These are phyloP conservation scores for Crematogaster levior DNA, from an alignment of 2,888 invertebrate genomes.

Conservation along the genomic window DNA sequence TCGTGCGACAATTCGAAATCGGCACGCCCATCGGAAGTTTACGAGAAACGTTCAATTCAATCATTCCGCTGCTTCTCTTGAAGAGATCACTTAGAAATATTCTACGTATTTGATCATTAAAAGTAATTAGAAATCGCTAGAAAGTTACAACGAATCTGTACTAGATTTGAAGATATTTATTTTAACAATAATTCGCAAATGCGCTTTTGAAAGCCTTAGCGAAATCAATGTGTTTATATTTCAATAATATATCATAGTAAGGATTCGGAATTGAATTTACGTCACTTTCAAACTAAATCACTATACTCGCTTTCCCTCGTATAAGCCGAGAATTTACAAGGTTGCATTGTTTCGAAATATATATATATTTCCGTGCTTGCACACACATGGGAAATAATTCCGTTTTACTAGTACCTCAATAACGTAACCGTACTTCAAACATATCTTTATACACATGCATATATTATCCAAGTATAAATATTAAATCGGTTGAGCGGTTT, in stretches of 20 bases:
- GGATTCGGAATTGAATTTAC: neutral
- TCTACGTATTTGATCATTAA: neutral
- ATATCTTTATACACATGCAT: slow-evolving; percentile 56
- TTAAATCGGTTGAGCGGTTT: slow-evolving; percentile 65
- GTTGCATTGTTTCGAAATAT: slow-evolving; percentile 15
- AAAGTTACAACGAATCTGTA: neutral
- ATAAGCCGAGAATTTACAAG: slow-evolving; percentile 28
- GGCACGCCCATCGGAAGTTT: slow-evolving; percentile 26
- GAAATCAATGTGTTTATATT: neutral
- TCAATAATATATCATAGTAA: neutral
- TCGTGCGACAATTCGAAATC: slow-evolving; percentile 21
- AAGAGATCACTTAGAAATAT: slow-evolving; percentile 41
- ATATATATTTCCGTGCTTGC: slow-evolving; percentile 29
- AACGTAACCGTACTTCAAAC: slow-evolving; percentile 57
- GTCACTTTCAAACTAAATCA: slow-evolving; percentile 10
- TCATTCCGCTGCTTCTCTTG: slow-evolving; percentile 30
- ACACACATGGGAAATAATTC: slow-evolving; percentile 49
- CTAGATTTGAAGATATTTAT: neutral
- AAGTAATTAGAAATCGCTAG: neutral
- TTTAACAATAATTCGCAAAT: neutral
- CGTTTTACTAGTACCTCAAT: slow-evolving; percentile 43
- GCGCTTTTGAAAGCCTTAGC: neutral
- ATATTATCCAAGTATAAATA: slow-evolving; percentile 63
- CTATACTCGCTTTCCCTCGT: neutral
- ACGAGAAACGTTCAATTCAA: slow-evolving; percentile 37